Base-by-base conservation (phyloP, 2,797 vertebrate species). In the Notolabrus celidotus region DNA sequence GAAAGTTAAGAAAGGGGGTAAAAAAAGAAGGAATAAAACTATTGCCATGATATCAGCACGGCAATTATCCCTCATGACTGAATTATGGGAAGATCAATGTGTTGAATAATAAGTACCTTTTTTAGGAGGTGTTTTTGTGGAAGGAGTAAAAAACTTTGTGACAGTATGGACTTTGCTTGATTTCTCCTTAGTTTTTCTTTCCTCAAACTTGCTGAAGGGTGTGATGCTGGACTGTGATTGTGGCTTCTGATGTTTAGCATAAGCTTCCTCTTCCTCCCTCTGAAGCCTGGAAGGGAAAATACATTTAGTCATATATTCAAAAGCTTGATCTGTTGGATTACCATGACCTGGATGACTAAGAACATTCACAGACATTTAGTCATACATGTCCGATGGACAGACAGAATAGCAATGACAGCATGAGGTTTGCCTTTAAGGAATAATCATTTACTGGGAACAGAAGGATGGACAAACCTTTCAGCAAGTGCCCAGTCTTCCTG, bases 401-500 rank as follows among this genome's bases (percentile, higher is more conserved):
- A 42, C 9, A 2, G 16, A 41, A 16, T 41, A 17, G 38, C 16
- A 2, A 2, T 19, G 7, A 20, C 41, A 45, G 43, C 19, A 45
- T 5, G 11, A 2, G 43, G 19, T 51, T 29, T 53, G 17, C 2
- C 3, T 53, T 31, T 39, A 10, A 3, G 12, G 19, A 47, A 47
- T n/a, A 11, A 33, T 20, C 8, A 1, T 23, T 22, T 15, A 33
- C 1, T 41, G 3, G n/a, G 16, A 2, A 59, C 22, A 29, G 14
- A 53, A 25, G 51, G 14, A 38, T 3, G 45, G 31, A 75, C 87
- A 88, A 89, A 99, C 98, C 95, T 92, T 84, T 97, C 96, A 51
- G 97, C 98, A 33, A 99, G 94, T 43, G 96, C 97, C 92, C 95
- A 95, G 20, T 99, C 97, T 67, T 99, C 97, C 65, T 99, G 96